Evolutionary conservation across 1,140 invertebrate genomes (phyloP).

Genomic region (Drosophila serrata): DNA sequence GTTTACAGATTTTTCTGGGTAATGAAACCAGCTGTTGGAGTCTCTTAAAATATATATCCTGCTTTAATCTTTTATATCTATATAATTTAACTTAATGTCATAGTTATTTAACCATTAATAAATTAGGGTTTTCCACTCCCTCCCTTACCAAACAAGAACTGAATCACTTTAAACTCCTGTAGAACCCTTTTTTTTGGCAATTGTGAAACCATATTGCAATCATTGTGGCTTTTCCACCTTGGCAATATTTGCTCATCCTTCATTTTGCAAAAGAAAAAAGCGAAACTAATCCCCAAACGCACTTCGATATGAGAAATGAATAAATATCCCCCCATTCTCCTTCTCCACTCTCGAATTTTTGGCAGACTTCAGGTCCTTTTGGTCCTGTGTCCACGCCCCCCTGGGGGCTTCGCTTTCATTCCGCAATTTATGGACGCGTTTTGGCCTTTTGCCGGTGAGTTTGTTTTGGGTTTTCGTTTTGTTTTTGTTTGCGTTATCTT

Average conservation of each 20-base stretch:
- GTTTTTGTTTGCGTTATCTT: conserved; percentile 49
- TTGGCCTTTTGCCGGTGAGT: conserved; percentile 69
- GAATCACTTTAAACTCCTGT: neutral
- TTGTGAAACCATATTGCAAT: neutral
- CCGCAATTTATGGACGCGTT: conserved; percentile 71
- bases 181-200: neutral
- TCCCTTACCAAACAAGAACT: too few species aligned
- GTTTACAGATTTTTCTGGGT: neutral
- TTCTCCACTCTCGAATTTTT: conserved; percentile 12
- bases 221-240: conserved; percentile 13
- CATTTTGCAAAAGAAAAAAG: neutral
- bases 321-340: conserved; percentile 3
- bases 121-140: neutral
- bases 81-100: too few species aligned
- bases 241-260: conserved; percentile 9
- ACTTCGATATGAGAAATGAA: conserved; percentile 45
- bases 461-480: conserved; percentile 38
- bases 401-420: conserved; percentile 48
- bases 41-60: neutral
- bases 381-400: conserved; percentile 18
- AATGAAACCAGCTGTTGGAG: neutral
- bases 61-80: too few species aligned
- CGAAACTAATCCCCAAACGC: conserved; percentile 13
- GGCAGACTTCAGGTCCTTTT: conserved; percentile 11
- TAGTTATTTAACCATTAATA: too few species aligned